These are phyloP conservation scores for Oryzaephilus surinamensis DNA, from an alignment of 1,140 invertebrate species.

Conservation along the genomic window DNA sequence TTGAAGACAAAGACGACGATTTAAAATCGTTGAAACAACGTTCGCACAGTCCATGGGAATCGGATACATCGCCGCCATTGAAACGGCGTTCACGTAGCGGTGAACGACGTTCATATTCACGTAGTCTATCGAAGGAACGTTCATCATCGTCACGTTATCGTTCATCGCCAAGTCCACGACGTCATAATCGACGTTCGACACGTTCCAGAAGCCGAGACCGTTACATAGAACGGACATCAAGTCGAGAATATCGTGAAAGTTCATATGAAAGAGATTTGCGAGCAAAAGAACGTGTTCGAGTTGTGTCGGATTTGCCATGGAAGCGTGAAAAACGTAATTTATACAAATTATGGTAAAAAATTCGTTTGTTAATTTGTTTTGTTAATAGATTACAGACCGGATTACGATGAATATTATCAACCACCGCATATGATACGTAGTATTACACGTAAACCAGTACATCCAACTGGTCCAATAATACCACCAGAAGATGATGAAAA, in stretches of 20 bases:
- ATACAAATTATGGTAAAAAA: background rate
- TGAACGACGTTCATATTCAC: background rate
- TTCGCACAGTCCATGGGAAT: conserved; percentile 32
- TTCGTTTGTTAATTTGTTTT: too few relatives aligned
- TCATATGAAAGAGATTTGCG: conserved; percentile 16
- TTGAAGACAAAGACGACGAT: conserved; percentile 31
- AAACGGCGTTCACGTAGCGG: background rate
- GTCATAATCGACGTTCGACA: background rate
- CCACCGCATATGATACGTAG: conserved; percentile 19
- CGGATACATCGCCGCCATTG: conserved; percentile 5
- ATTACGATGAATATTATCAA: conserved; percentile 19
- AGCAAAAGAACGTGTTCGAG: conserved; percentile 17
- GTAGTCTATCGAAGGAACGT: too few relatives aligned
- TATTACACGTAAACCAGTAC: conserved; percentile 20
- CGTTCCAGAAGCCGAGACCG: background rate
- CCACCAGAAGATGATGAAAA: conserved; percentile 31
- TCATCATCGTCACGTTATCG: too few relatives aligned
- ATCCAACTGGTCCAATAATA: conserved; percentile 19
- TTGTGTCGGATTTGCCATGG: conserved; percentile 20
- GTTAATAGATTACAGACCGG: too few relatives aligned
- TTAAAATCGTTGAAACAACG: conserved; percentile 12
- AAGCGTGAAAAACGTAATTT: conserved; percentile 16
- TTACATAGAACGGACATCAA: background rate
- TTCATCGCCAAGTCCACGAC: background rate
- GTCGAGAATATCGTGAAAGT: conserved; percentile 12